Evolutionary conservation across 2,888 invertebrate species (phyloP), one percentile per base, ranked within the genome.

Genomic region (Lasioglossum malachurum): DNA sequence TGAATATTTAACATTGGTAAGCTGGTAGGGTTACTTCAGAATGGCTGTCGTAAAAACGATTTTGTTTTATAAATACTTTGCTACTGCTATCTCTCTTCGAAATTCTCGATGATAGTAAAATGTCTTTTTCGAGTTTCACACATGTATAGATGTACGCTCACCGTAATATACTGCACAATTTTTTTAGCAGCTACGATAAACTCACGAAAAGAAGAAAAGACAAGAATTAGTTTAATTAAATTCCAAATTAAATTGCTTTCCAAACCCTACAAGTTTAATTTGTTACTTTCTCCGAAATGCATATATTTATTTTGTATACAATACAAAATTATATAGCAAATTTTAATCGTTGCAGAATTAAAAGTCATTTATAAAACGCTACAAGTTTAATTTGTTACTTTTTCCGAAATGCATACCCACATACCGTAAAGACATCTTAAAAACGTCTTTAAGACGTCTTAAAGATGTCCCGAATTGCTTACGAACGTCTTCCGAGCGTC

Each of bases 1-100:
- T n/a, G 44, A 72, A 75, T 87, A 83, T 87, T 81, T 84, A 83
- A 81, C 57, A 73, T 67, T 83, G 44, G 69, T 72, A 71, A 44
- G 27, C 16, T 46, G 69, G 12, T 81, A 44, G 53, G 46, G 35
- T 79, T 77, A 75, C 53, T 60, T 69, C 27, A 27, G 8, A 49
- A 53, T 44, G 57, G 71, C 57, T 67, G 74, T 81, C 31, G 31
- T 72, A 71, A 31, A 78, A 78, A 80, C 72, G 23, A 78, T 49
- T 49, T 78, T 41, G 76, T 82, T 79, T 81, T 57, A 41, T 46
- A 72, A 35, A 72, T 74, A 53, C 75, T 49, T 71, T 1, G 49
- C n/a, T 44, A 44, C 72, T 46, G 23, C 27, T 35, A 75, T 78
- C 57, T 67, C 46, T 75, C 35, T 67, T 67, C 75, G 31, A 79